Percentiles rank a stretch among this genome's conserved stretches.
These are phyloP conservation scores for Heliconius ismenius DNA, from an alignment of 2,888 invertebrate species.

Conservation along the genomic window DNA sequence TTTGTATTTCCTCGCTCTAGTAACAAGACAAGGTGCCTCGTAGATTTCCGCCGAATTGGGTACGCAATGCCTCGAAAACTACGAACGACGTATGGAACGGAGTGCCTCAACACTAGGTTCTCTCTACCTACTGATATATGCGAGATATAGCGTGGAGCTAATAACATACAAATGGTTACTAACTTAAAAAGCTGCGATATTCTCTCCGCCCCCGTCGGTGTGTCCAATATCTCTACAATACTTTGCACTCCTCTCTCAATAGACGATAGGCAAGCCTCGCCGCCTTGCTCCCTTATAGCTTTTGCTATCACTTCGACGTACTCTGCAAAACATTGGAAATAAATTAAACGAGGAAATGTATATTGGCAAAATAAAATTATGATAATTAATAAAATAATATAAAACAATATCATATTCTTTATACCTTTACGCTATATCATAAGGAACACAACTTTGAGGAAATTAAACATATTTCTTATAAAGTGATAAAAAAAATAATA, in stretches of 20 bases:
- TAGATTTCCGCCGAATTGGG: too few species aligned
- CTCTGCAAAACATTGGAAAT: constrained; percentile 62
- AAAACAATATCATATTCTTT: background rate
- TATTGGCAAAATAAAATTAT: too few species aligned
- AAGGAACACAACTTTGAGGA: too few species aligned
- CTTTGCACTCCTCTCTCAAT: constrained; percentile 64
- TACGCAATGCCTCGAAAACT: background rate
- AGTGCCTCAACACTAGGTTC: background rate
- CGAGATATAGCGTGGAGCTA: background rate
- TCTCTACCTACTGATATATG: background rate
- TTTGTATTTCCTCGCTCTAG: too few species aligned
- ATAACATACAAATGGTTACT: constrained; percentile 36
- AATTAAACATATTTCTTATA: too few species aligned
- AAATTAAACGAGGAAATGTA: background rate
- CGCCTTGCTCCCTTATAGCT: constrained; percentile 67
- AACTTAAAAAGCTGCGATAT: constrained; percentile 75
- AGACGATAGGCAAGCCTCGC: constrained; percentile 64
- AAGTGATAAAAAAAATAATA: background rate
- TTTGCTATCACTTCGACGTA: constrained; percentile 79
- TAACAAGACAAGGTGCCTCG: too few species aligned
- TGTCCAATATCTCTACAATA: constrained; percentile 56
- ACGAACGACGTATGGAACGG: background rate
- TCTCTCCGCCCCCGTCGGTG: constrained; percentile 53
- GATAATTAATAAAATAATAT: too few species aligned
- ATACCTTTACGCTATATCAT: background rate